A percentile compares a stretch with the other conserved stretches of the same genome.
Conservation (phyloP, 2,888 invertebrate genomes). For the Lissocephala sabroskyi region DNA sequence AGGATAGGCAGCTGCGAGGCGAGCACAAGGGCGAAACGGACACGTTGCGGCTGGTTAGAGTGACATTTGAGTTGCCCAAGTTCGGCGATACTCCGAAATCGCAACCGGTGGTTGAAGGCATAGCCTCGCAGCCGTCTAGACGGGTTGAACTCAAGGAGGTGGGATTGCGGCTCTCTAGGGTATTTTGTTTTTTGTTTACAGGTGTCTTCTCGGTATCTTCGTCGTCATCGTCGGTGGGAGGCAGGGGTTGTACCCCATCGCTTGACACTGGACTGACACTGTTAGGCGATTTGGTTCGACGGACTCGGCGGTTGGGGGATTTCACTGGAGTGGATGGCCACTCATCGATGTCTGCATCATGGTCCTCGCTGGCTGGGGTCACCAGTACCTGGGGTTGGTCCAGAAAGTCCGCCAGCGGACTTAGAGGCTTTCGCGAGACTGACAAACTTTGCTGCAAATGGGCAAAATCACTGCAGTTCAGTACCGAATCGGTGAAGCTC, state of each 20-base stretch:
- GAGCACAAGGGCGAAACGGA: slow-evolving; percentile 60
- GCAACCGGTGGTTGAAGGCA: slow-evolving; percentile 33
- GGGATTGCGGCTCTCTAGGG: slow-evolving; percentile 8
- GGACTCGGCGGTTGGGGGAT: slow-evolving; percentile 45
- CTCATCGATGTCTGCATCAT: slow-evolving; percentile 67
- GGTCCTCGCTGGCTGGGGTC: slow-evolving; percentile 30
- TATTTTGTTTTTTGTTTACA: slow-evolving; percentile 33
- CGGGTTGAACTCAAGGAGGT: slow-evolving; percentile 62
- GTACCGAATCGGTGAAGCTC: slow-evolving; percentile 67
- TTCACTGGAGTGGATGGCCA: slow-evolving; percentile 61
- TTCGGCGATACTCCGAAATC: slow-evolving; percentile 56
- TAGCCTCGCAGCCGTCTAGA: slow-evolving; percentile 42
- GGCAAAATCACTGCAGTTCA: slow-evolving; percentile 61
- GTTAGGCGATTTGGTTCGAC: slow-evolving; percentile 53
- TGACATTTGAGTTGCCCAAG: slow-evolving; percentile 26
- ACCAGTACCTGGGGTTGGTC: slow-evolving; percentile 31
- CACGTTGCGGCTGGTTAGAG: slow-evolving; percentile 6
- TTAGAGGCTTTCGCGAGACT: slow-evolving; percentile 55
- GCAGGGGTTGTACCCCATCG: slow-evolving; percentile 32
- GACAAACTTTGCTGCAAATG: slow-evolving; percentile 42
- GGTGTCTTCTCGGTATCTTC: slow-evolving; percentile 38
- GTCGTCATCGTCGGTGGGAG: slow-evolving; percentile 32
- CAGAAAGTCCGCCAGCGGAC: slow-evolving; percentile 46
- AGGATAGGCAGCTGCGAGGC: slow-evolving; percentile 50
- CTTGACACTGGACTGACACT: slow-evolving; percentile 34